These are phyloP conservation scores for fruit fly (Drosophila melanogaster) DNA, from an alignment of 1,140 invertebrate species.

Conservation along the genomic window Release_6_plus_ISO1_MT NT_033779.5:1501501-1502000, in stretches of 20 bases:
- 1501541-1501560: slow-evolving; percentile 68
- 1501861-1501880: slow-evolving; percentile 85
- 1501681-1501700: slow-evolving; percentile 86
- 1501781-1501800: slow-evolving; percentile 91
- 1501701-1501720: slow-evolving; percentile 73
- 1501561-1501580: slow-evolving; percentile 67
- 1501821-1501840: slow-evolving; percentile 89
- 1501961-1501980: slow-evolving; percentile 75
- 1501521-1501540: slow-evolving; percentile 62
- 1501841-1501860: slow-evolving; percentile 89
- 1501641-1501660: slow-evolving; percentile 86
- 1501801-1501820: slow-evolving; percentile 87
- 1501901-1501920: not conserved
- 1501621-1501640: slow-evolving; percentile 69
- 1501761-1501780: slow-evolving; percentile 89
- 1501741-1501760: slow-evolving; percentile 85
- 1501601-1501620: slow-evolving; percentile 71
- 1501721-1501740: slow-evolving; percentile 83
- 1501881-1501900: not conserved
- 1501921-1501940: slow-evolving; percentile 50
- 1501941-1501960: slow-evolving; percentile 66
- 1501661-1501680: slow-evolving; percentile 89
- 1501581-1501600: slow-evolving; percentile 73
- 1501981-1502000: slow-evolving; percentile 87
- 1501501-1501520: slow-evolving; percentile 86